These are phyloP conservation scores for Aphidoletes aphidimyza DNA, from an alignment of 2,888 invertebrate genomes.

Conservation along the genomic window DNA sequence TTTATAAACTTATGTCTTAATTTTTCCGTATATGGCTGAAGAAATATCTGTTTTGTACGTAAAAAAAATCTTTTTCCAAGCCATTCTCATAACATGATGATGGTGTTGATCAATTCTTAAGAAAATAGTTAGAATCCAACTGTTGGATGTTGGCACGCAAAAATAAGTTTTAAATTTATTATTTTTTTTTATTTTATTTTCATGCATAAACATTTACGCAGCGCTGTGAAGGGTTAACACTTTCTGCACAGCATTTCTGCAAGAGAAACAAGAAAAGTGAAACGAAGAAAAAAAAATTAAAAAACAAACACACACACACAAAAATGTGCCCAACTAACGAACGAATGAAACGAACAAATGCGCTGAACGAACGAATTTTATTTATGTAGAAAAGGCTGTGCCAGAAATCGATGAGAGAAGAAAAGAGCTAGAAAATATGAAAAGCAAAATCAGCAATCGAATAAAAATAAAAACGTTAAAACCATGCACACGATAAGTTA, in stretches of 20 bases:
- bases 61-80: background rate
- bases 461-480: slow-evolving; percentile 50
- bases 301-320: background rate
- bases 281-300: too few species aligned
- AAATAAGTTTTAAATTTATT: background rate
- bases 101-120: slow-evolving; percentile 17
- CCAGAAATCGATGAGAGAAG: background rate
- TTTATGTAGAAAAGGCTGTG: slow-evolving; percentile 35
- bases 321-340: background rate
- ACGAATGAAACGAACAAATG: background rate
- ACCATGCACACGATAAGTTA: slow-evolving; percentile 39
- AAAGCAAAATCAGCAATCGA: slow-evolving; percentile 43
- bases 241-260: background rate
- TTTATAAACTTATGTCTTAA: too few species aligned
- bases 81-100: background rate
- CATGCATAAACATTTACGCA: slow-evolving; percentile 33
- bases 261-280: too few species aligned
- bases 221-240: background rate
- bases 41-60: background rate
- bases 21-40: background rate
- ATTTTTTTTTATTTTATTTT: background rate
- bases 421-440: slow-evolving; percentile 38
- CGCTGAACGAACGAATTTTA: background rate
- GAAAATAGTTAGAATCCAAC: background rate
- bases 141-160: too few species aligned